Conservation (phyloP, 2,888 invertebrate genomes). For the Neoaliturus tenellus region DNA sequence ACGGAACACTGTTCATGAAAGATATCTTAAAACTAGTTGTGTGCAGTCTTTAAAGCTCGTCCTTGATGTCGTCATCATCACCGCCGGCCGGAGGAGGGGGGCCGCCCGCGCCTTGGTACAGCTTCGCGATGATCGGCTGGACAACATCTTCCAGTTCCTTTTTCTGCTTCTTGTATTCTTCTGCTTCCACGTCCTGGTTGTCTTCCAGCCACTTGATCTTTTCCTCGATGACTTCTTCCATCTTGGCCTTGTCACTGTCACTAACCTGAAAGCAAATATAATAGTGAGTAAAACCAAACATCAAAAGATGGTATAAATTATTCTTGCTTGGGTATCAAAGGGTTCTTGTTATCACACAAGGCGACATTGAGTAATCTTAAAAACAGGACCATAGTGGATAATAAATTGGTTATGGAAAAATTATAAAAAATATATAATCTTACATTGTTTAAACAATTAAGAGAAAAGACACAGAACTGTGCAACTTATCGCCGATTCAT, state of each 20-base stretch:
- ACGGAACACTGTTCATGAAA: conserved; percentile 28
- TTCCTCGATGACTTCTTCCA: conserved; percentile 97
- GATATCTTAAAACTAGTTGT: neutral
- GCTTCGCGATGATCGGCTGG: conserved; percentile 97
- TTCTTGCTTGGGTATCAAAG: no score
- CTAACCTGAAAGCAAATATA: conserved; percentile 73
- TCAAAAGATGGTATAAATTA: no score
- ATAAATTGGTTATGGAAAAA: no score
- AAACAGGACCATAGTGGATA: no score
- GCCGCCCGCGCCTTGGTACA: conserved; percentile 90
- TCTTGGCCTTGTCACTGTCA: conserved; percentile 94
- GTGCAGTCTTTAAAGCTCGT: conserved; percentile 81
- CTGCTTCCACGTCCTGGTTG: conserved; percentile 94
- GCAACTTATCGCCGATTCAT: no score
- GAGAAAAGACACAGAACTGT: no score
- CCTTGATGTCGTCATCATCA: conserved; percentile 86
- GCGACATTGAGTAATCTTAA: no score
- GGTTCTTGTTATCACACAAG: no score
- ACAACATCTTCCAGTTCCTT: conserved; percentile 96
- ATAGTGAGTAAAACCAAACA: no score
- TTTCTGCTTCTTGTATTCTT: conserved; percentile 96
- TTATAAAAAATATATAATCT: no score
- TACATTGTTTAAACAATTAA: no score
- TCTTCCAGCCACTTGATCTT: conserved; percentile 99
- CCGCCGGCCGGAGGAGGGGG: conserved; percentile 83